These are phyloP conservation scores for Bugula neritina DNA, from an alignment of 2,888 invertebrate genomes.

Conservation along the genomic window DNA sequence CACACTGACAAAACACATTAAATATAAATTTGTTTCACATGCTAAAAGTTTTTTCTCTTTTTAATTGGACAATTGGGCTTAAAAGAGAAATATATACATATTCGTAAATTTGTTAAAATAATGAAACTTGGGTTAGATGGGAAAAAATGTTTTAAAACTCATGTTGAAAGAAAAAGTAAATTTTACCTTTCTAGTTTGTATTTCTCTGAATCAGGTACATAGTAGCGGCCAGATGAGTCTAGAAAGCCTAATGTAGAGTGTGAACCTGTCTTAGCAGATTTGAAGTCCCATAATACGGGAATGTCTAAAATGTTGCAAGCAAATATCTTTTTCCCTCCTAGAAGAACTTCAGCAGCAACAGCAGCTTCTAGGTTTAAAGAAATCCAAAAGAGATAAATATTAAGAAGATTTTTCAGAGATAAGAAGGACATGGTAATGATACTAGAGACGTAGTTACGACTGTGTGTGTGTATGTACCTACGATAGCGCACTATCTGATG, in stretches of 20 bases:
- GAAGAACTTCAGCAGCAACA: neutral
- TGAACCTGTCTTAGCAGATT: neutral
- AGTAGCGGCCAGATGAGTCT: neutral
- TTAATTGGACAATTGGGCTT: too few relatives aligned
- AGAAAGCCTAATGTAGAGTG: neutral
- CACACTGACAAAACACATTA: neutral
- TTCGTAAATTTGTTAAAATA: neutral
- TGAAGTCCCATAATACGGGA: neutral
- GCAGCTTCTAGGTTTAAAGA: too few relatives aligned
- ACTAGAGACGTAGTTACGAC: too few relatives aligned
- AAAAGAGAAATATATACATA: neutral
- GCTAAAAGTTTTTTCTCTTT: too few relatives aligned
- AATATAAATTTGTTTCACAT: too few relatives aligned
- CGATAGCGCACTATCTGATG: too few relatives aligned
- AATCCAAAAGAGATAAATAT: too few relatives aligned
- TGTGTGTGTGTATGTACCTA: too few relatives aligned
- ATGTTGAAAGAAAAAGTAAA: neutral
- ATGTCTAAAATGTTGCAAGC: neutral
- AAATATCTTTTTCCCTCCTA: neutral
- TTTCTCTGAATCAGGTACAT: neutral
- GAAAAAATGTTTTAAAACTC: neutral
- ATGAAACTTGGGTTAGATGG: neutral
- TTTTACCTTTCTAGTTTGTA: conserved; percentile 14
- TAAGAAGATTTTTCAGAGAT: too few relatives aligned
- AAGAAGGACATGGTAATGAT: too few relatives aligned